Base-by-base conservation (phyloP, 30 jellyfish, hydroid and myxozoan genomes). In the Cassiopea xamachana region DNA sequence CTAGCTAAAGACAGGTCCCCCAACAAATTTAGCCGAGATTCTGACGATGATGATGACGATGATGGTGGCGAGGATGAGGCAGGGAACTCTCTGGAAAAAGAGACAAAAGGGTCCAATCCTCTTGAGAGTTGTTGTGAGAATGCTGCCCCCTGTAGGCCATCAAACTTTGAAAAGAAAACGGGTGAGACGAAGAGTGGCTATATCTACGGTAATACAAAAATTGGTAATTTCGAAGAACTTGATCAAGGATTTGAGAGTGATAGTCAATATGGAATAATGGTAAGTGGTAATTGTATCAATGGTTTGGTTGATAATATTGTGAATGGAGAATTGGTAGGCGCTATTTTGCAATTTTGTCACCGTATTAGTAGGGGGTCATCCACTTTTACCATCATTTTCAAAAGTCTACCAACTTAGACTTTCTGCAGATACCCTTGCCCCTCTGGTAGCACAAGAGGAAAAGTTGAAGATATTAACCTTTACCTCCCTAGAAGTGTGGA, bases 191-290 rank as follows among this genome's bases (percentile, higher is more conserved):
- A 83, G n/a, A 51, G 92, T 70, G 14, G 84, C 1, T 83, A 83
- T 46, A 85, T 85, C 12, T 83, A 83, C 60, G 92, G 92, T 0
- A 83, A 14, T 2, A 83, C 84, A 10, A 72, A 75, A 5, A 49
- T 83, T 8, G 92, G 92, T 44, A 83, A 46, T 59, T 77, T 84
- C 48, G 94, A 78, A 50, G 92, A 81, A 45, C 81, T 79, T 18
- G 91, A 90, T 19, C 88, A 80, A n/a, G 93, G 93, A 13, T 87
- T 86, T 80, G 90, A 79, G 58, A 75, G 95, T 83, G 97, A 89
- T 60, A 82, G 92, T 67, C 97, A 94, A 19, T 94, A 90, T 87
- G 98, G 97, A 3, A 90, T 89, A 16, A 94, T 94, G 98, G 97
- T 90, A 67, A 16, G 89, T 16, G 64, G 12, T 15, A 1, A 9